A percentile compares a stretch with the other conserved stretches of the same genome.
Evolutionary conservation across 1,140 invertebrate species (phyloP).

Genomic region (Bombus waltoni): DNA sequence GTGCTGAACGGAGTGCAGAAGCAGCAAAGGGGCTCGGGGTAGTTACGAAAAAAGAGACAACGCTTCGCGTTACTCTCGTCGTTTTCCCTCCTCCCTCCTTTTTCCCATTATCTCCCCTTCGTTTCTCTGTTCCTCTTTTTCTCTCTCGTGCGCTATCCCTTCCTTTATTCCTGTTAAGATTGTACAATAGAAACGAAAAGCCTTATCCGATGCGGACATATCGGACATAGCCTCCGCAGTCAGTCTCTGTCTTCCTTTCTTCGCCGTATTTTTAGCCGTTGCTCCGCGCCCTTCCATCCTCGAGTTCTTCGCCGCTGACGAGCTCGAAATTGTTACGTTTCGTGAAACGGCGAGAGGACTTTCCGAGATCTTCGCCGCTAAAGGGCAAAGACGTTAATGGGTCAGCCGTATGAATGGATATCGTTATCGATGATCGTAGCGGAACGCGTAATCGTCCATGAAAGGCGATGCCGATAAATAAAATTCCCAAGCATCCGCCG

Average conservation of each 20-base stretch:
- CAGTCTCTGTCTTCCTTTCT: constrained; percentile 14
- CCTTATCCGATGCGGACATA: constrained; percentile 58
- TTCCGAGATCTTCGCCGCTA: not conserved
- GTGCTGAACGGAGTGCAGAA: constrained; percentile 74
- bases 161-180: constrained; percentile 8
- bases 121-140: not conserved
- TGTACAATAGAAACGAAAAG: constrained; percentile 44
- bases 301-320: not conserved
- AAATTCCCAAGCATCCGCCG: not conserved
- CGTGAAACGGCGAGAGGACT: constrained; percentile 21
- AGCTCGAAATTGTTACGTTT: constrained; percentile 42
- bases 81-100: not conserved
- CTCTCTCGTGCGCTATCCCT: not conserved
- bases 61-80: constrained; percentile 23
- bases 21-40: constrained; percentile 36
- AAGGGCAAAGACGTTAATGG: constrained; percentile 21
- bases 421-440: constrained; percentile 14
- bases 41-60: constrained; percentile 43
- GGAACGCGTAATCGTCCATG: not conserved
- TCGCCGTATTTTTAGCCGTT: not conserved
- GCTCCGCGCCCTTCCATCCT: not conserved
- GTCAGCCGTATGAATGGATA: constrained; percentile 17
- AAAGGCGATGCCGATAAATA: not conserved
- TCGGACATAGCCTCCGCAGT: constrained; percentile 41
- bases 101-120: not conserved